phyloP scores from a whole-genome alignment of 2,113 vertebrate genomes.

The Oreochromis tanganicae region DNA sequence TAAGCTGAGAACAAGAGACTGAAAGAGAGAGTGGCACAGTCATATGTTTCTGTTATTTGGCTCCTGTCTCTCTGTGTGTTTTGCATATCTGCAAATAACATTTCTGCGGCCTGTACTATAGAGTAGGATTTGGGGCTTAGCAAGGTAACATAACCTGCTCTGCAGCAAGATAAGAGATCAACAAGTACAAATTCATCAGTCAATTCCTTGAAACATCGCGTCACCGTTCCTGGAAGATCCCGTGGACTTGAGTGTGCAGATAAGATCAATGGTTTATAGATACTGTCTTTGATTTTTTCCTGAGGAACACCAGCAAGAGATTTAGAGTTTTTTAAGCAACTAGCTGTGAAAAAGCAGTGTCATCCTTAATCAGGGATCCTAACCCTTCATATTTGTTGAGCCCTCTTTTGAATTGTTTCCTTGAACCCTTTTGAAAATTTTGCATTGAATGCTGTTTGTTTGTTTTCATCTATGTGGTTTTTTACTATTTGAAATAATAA shows the following conservation, averaged over 20 bases:
- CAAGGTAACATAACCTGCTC: background rate
- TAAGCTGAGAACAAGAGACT: background rate
- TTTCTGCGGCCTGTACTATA: background rate
- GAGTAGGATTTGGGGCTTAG: background rate
- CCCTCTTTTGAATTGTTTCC: background rate
- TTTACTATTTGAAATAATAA: background rate
- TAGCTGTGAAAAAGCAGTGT: background rate
- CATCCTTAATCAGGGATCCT: background rate
- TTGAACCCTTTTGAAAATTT: background rate
- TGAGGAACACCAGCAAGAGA: background rate
- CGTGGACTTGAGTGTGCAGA: background rate
- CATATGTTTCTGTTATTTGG: slow-evolving; percentile 33
- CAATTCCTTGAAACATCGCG: background rate
- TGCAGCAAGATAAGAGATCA: background rate
- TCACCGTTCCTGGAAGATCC: background rate
- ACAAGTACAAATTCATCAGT: background rate
- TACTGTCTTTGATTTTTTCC: background rate
- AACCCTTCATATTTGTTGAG: background rate
- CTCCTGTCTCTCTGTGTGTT: background rate
- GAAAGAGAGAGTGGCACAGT: background rate
- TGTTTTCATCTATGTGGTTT: background rate
- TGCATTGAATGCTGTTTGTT: background rate
- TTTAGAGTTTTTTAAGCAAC: background rate
- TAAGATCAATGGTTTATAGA: background rate
- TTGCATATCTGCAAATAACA: slow-evolving; percentile 11